Conservation (phyloP, 2,888 invertebrate genomes). For the Eudasyphora cyanicolor region DNA sequence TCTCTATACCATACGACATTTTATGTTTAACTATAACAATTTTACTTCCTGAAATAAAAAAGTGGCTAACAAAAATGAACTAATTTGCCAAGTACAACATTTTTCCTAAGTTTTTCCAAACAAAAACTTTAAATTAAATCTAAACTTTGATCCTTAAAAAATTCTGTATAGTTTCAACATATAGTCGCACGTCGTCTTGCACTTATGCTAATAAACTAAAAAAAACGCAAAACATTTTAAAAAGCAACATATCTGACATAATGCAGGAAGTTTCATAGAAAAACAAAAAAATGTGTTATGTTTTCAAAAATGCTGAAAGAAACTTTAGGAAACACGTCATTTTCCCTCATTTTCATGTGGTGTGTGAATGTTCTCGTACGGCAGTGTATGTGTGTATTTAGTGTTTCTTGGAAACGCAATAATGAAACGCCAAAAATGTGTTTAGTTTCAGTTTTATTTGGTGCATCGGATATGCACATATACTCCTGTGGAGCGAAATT, state of each 20-base stretch:
- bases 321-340: neutral
- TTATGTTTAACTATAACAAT: neutral
- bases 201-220: constrained; percentile 4
- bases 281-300: neutral
- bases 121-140: constrained; percentile 15
- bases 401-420: neutral
- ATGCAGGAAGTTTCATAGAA: neutral
- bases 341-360: neutral
- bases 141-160: constrained; percentile 5
- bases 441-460: neutral
- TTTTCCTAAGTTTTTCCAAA: neutral
- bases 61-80: neutral
- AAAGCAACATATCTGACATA: constrained; percentile 5
- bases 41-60: constrained; percentile 4
- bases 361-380: no score
- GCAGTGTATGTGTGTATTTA: neutral
- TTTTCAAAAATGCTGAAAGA: neutral
- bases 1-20: neutral
- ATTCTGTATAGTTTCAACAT: neutral
- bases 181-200: neutral
- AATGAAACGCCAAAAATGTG: constrained; percentile 19
- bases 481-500: constrained; percentile 2
- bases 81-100: neutral
- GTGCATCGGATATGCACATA: neutral
- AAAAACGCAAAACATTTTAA: neutral